These are phyloP conservation scores for Helicoverpa armigera DNA, from an alignment of 1,140 invertebrate species.

Conservation along the genomic window DNA sequence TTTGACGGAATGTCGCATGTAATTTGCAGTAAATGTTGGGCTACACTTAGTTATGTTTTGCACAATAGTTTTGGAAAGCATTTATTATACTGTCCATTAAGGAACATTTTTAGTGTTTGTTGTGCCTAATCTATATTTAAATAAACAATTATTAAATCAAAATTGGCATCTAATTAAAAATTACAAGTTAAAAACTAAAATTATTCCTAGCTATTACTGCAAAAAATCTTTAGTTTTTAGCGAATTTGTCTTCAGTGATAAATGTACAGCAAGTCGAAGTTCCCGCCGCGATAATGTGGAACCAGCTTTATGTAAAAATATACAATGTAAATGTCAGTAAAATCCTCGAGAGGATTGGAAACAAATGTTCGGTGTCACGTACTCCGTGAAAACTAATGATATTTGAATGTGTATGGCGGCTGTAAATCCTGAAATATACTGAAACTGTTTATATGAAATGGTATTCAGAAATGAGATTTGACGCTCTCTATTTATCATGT, in stretches of 20 bases:
- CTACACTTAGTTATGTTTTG: too few species aligned
- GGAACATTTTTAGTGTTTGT: too few species aligned
- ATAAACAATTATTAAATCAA: too few species aligned
- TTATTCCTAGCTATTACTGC: too few species aligned
- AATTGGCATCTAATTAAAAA: too few species aligned
- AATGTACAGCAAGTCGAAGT: not conserved
- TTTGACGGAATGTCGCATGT: not conserved
- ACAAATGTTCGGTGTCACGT: conserved; percentile 60
- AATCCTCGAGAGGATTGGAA: conserved; percentile 58
- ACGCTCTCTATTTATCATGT: not conserved
- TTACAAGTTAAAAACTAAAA: too few species aligned
- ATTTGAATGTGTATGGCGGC: conserved; percentile 40
- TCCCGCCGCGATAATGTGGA: not conserved
- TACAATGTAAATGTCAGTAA: conserved; percentile 52
- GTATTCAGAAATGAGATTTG: conserved; percentile 7
- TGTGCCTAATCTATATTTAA: too few species aligned
- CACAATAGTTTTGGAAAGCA: too few species aligned
- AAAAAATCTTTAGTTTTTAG: too few species aligned
- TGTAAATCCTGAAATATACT: conserved; percentile 29
- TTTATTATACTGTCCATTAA: too few species aligned
- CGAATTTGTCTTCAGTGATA: too few species aligned
- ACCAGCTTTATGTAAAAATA: conserved; percentile 30
- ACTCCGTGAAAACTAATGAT: conserved; percentile 33
- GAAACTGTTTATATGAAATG: conserved; percentile 18
- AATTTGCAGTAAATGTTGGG: conserved; percentile 1